Evolutionary conservation across 2,797 vertebrate genomes (phyloP).

Genomic region (Eremophila alpestris): DNA sequence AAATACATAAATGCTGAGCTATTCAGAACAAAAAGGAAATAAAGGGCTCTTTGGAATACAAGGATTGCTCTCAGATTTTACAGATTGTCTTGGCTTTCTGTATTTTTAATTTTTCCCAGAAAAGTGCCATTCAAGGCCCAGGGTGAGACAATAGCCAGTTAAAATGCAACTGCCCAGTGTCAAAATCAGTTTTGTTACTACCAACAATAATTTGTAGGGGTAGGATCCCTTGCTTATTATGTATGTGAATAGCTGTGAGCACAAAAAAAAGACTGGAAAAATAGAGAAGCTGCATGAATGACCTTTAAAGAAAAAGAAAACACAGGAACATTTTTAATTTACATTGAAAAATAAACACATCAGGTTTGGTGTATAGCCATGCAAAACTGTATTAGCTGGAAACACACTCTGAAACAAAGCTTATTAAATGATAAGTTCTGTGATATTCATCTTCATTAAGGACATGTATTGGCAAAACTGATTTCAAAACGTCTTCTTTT

Average conservation of each 20-base stretch:
- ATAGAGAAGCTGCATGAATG: background rate
- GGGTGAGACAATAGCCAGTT: background rate
- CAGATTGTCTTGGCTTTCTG: background rate
- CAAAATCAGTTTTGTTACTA: background rate
- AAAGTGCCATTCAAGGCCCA: background rate
- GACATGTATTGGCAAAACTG: background rate
- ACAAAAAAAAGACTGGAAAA: background rate
- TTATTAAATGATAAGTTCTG: background rate
- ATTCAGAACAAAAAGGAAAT: background rate
- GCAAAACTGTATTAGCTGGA: constrained; percentile 56
- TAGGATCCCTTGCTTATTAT: background rate
- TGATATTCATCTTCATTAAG: constrained; percentile 63
- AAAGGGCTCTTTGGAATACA: background rate
- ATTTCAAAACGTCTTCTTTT: background rate
- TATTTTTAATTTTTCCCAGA: background rate
- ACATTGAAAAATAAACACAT: constrained; percentile 18
- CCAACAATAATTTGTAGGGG: background rate
- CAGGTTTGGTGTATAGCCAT: constrained; percentile 32
- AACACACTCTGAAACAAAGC: constrained; percentile 1
- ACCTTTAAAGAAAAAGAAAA: background rate
- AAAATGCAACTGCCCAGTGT: background rate
- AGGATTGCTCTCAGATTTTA: background rate
- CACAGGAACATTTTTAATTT: constrained; percentile 47
- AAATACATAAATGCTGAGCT: background rate
- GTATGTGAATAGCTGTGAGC: background rate